Evolutionary conservation across 2,888 invertebrate species (phyloP).

Genomic region (Cotesia congregata): DNA sequence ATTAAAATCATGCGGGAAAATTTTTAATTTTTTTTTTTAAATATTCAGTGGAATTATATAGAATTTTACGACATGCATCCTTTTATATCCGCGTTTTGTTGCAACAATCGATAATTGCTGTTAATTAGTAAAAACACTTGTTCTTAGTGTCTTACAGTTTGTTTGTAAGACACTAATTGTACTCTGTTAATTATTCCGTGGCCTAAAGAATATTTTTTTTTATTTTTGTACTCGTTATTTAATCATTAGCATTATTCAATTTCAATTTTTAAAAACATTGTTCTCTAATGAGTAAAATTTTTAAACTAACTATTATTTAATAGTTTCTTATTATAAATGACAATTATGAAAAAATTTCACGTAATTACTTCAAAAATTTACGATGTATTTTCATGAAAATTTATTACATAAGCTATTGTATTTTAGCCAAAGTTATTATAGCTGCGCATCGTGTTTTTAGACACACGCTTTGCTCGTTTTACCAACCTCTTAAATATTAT

Average conservation of each 20-base stretch:
- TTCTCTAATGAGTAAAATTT: no score
- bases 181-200: not conserved
- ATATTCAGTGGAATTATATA: not conserved
- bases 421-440: no score
- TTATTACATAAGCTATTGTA: no score
- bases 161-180: not conserved
- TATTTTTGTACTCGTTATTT: not conserved
- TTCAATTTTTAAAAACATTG: not conserved
- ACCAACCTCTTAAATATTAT: no score
- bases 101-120: not conserved
- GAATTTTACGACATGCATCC: not conserved
- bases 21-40: not conserved
- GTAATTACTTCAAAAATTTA: no score
- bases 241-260: not conserved
- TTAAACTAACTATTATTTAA: no score
- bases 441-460: no score
- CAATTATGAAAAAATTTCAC: no score
- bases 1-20: not conserved
- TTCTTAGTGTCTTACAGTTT: not conserved
- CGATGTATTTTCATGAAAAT: no score
- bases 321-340: no score
- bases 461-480: no score
- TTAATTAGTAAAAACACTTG: slow-evolving; percentile 7
- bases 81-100: not conserved
- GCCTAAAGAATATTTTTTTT: not conserved